Conservation (phyloP, 2,113 vertebrate genomes). For the Carlito syrichta region DNA sequence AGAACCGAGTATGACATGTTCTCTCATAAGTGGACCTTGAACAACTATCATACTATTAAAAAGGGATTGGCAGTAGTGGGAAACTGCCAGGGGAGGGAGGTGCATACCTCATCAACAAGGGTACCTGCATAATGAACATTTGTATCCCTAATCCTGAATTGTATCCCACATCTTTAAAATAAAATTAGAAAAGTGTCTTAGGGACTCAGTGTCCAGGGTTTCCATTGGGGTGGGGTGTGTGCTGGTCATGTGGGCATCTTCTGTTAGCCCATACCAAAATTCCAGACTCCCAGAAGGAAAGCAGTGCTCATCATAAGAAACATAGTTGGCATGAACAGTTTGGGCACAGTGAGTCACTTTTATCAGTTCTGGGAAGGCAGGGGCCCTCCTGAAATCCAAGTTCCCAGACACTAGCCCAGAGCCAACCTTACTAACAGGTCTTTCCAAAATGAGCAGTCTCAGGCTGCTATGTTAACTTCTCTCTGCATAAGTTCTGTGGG, state of each 20-base stretch:
- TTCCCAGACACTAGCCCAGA: background rate
- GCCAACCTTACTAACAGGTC: background rate
- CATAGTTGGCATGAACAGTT: background rate
- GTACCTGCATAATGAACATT: no score
- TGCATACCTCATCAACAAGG: no score
- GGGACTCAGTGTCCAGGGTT: background rate
- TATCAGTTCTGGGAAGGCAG: background rate
- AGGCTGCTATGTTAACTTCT: background rate
- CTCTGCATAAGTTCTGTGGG: background rate
- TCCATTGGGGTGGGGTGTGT: background rate
- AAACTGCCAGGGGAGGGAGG: no score
- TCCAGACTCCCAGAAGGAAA: background rate
- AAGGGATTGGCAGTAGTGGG: no score
- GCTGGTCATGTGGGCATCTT: background rate
- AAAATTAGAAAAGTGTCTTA: no score
- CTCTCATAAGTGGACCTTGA: no score
- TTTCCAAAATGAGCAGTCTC: background rate
- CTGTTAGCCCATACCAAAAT: background rate
- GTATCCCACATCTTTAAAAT: no score
- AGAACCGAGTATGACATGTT: no score
- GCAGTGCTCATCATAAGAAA: background rate
- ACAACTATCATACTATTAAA: no score
- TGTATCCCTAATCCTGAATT: no score
- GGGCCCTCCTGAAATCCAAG: background rate
- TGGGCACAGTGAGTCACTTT: background rate